Evolutionary conservation across 2,888 invertebrate species (phyloP), one percentile per base, ranked within the genome.

Genomic region (Hyppa rectilinea): DNA sequence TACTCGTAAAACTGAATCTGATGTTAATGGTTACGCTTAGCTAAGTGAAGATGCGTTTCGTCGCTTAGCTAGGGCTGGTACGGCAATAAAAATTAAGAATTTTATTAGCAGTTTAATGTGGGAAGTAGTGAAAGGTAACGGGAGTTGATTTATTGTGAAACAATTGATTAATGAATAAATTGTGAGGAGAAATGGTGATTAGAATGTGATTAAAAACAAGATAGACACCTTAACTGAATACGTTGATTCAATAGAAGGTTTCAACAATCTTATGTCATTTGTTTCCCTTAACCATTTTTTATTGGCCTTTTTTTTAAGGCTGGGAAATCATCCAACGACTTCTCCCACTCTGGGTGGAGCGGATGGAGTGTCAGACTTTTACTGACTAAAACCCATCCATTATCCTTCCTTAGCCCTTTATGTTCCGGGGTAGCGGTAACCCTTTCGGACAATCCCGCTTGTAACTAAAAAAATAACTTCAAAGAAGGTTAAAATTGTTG

Each of bases 1-100:
- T 47, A 23, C 31, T 83, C 83, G 72, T 83, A 71, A 83, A 83
- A 85, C 58, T 64, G 53, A 75, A 80, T 74, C 62, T 75, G 64
- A 75, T 72, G 73, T 66, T 80, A 82, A 82, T 84, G 71, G 73
- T 55, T 58, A 20, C 56, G 61, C 66, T 73, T 73, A 58, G 62
- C 49, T 73, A 75, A 75, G 83, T 80, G 70, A 80, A 75, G 65
- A 66, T 71, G 71, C 62, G 60, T 72, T 85, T 80, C 62, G 43
- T 49, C 55, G 66, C 60, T 50, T 23, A n/a, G n/a, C 17, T 62
- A 82, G 80, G 82, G 82, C 47, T 83, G 75, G 17, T 53, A 9
- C 20, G 23, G 29, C 56, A 26, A 47, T 52, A n/a, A 68, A 80
- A 66, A 59, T 45, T 36, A 4, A 60, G 17, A 6, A 58, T 67